Evolutionary conservation across 2,888 invertebrate genomes (phyloP), one percentile per base, ranked within the genome.

Genomic region (Byasa hedistus): DNA sequence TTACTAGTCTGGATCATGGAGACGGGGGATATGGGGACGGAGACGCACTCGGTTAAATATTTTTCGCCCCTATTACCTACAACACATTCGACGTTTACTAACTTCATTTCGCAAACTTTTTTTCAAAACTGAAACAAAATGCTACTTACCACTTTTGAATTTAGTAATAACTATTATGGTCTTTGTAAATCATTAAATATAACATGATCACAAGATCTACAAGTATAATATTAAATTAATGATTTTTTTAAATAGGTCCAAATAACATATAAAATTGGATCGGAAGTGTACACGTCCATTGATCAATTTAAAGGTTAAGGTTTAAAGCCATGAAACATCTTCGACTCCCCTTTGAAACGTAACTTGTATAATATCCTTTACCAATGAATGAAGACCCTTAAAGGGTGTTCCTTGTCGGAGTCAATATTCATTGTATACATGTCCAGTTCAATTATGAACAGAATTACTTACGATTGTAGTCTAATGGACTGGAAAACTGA

Each of bases 391-490:
- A 83, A 79, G 69, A 69, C 81, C 85, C 84, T 80, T 78, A 73
- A 72, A 79, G 76, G 80, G 82, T 82, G 80, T 79, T 79, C 80
- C 79, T 78, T 77, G 70, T 71, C 75, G 73, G 72, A 74, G 73
- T 73, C 76, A 66, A 69, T 64, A 57, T 61, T 68, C 68, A 61
- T 64, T 64, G 61, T 55, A 61, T 55, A 67, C 72, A 68, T 80
- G 82, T 86, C 83, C 74, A 73, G 82, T 81, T 85, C 83, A 87
- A 87, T 89, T 88, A 86, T 81, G 86, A 82, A 77, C 74, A 81
- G n/a, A 83, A 87, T 87, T 84, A 83, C 85, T 87, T 86, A 86
- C 82, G 79, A 77, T 44, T 27, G 22, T 39, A 36, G 39, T 57
- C 61, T 64, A 44, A n/a, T 48, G n/a, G 48, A n/a, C 48, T 48